phyloP scores from a whole-genome alignment of 2,888 invertebrate species.

The Drosophila diplacantha region DNA sequence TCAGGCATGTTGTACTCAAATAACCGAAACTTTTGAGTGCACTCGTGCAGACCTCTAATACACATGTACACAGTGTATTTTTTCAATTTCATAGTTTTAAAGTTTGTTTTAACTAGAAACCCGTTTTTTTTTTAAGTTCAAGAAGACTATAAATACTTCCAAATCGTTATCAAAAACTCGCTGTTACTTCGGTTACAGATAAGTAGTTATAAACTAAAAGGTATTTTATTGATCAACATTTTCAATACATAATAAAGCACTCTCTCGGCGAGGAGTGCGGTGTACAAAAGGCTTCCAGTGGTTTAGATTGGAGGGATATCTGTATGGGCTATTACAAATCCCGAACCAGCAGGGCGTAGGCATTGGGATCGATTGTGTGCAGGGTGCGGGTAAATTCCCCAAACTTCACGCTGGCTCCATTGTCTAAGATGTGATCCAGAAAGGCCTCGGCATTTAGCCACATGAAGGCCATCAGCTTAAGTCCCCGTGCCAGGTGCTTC shows the following conservation, averaged over 20 bases:
- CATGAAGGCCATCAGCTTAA: slow-evolving; percentile 79
- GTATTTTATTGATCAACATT: slow-evolving; percentile 30
- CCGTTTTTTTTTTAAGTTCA: not conserved
- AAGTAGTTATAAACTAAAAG: slow-evolving; percentile 10
- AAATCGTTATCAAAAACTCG: not conserved
- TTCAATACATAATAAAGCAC: slow-evolving; percentile 25
- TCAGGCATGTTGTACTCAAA: too few species aligned
- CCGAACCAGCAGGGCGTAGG: slow-evolving; percentile 11
- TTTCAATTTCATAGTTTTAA: not conserved
- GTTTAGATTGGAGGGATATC: not conserved
- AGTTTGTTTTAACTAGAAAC: not conserved
- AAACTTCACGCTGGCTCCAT: slow-evolving; percentile 51
- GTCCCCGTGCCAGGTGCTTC: slow-evolving; percentile 80
- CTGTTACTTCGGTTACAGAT: not conserved
- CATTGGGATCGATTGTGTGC: slow-evolving; percentile 45
- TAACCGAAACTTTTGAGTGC: too few species aligned
- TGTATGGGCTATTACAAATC: slow-evolving; percentile 13
- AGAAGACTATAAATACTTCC: not conserved
- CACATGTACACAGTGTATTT: not conserved
- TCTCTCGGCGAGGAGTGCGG: not conserved
- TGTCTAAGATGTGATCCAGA: slow-evolving; percentile 78
- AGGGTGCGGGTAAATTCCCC: slow-evolving; percentile 54
- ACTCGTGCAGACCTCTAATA: too few species aligned
- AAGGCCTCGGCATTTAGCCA: slow-evolving; percentile 81
- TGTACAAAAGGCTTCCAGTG: slow-evolving; percentile 1